Conservation (phyloP, 2,888 invertebrate species). For the Temnothorax unifasciatus region DNA sequence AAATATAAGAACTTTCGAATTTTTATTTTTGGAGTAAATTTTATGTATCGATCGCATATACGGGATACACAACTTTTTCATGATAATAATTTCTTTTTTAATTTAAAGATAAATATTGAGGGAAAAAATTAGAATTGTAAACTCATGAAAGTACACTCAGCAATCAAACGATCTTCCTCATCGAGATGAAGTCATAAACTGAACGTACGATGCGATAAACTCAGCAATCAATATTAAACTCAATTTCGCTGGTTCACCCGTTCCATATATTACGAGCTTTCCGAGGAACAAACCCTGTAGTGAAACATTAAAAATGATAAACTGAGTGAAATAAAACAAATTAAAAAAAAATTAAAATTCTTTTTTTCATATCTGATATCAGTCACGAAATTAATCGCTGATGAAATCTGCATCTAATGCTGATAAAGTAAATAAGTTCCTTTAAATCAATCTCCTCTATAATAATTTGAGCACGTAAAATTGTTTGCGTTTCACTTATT, state of each 20-base stretch:
- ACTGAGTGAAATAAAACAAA: background rate
- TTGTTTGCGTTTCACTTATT: background rate
- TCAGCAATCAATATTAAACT: slow-evolving; percentile 14
- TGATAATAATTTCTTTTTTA: slow-evolving; percentile 4
- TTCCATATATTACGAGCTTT: background rate
- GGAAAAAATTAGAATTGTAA: background rate
- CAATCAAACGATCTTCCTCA: slow-evolving; percentile 11
- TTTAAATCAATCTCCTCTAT: background rate
- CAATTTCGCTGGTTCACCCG: background rate
- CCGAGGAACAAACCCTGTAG: background rate
- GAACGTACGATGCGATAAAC: background rate
- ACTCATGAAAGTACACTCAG: background rate
- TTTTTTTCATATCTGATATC: background rate
- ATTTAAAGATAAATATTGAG: background rate
- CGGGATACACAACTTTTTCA: background rate
- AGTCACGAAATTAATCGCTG: background rate
- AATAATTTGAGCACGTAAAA: background rate
- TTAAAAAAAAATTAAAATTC: background rate
- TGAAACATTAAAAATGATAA: slow-evolving; percentile 1
- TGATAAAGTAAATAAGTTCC: background rate
- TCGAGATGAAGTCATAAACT: slow-evolving; percentile 25
- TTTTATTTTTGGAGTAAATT: background rate
- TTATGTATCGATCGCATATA: background rate
- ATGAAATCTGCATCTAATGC: background rate
- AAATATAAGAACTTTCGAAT: background rate